Base-by-base conservation (phyloP, 2,797 vertebrate species). In the Acanthiza pusilla region DNA sequence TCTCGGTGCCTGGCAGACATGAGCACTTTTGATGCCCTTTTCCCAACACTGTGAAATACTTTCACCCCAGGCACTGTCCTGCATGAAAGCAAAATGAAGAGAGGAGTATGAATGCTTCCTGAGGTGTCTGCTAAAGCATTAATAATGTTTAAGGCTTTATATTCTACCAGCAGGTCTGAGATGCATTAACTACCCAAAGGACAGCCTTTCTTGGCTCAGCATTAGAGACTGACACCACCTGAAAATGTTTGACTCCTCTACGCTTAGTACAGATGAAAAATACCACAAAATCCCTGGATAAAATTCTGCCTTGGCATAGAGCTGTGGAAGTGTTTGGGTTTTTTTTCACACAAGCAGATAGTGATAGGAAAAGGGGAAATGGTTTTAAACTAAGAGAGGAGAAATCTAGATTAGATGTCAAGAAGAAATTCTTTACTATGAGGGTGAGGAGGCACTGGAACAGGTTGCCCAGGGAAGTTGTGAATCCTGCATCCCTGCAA, bases 181-280 rank as follows among this genome's bases (percentile, higher is more conserved):
- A 51, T 90, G 73, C 53, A 85, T 70, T 88, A 66, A 93, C 70
- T 84, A 94, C 84, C 61, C 85, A 38, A 54, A 77, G 55, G 58
- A 63, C 57, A 87, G 54, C 55, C 92, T 78, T 90, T 85, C 89
- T 84, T 78, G 91, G 79, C 65, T 93, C 82, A 89, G 55, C 79
- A 83, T 91, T 96, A 85, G 81, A 91, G 78, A 50, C 50, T 91
- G 85, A 93, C 75, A 94, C 85, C 81, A 91, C 57, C 91, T 93
- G 94, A 91, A 95, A 88, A 94, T 42, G 86, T 83, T 18, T 95
- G 86, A 62, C 81, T 81, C 85, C 68, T 74, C 73, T 83, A 85
- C 70, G 90, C 74, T 79, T 91, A 71, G 71, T 68, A 66, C 27
- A 81, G 88, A 92, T 45, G 62, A 94, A 92, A 95, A 96, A 36